Conservation (phyloP, 2,113 vertebrate genomes). For the Rhombomys opimus region DNA sequence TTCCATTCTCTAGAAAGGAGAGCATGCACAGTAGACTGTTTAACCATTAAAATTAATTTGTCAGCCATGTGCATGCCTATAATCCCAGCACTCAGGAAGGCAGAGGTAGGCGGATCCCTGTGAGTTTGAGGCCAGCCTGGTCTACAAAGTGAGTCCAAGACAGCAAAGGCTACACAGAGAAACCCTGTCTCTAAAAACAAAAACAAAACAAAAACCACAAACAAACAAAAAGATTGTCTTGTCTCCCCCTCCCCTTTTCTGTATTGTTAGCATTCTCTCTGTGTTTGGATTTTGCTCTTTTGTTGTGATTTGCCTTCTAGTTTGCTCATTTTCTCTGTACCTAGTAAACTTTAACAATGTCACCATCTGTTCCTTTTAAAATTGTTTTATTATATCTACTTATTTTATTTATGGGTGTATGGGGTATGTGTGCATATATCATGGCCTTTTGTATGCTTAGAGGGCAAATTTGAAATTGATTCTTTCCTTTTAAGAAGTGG, state of each 20-base stretch:
- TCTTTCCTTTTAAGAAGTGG: not conserved
- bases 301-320: not conserved
- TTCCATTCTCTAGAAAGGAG: not conserved
- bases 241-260: not conserved
- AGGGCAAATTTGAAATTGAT: not conserved
- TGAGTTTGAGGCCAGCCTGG: too few species aligned
- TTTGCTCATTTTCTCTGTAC: constrained; percentile 24
- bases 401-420: not conserved
- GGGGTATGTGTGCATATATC: not conserved
- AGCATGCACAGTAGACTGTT: not conserved
- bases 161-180: too few species aligned
- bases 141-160: too few species aligned
- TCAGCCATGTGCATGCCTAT: too few species aligned
- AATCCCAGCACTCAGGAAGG: too few species aligned
- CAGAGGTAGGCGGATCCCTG: too few species aligned
- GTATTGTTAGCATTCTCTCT: not conserved
- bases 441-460: not conserved
- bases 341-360: not conserved
- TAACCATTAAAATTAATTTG: not conserved
- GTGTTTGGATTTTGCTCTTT: not conserved
- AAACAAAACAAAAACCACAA: too few species aligned
- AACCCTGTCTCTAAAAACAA: too few species aligned
- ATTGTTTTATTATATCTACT: not conserved
- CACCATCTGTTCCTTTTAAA: not conserved
- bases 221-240: too few species aligned